Percentiles rank a stretch among this genome's conserved stretches.
Evolutionary conservation across 2,113 vertebrate genomes (phyloP).

Genomic region (Uropsilus gracilis): DNA sequence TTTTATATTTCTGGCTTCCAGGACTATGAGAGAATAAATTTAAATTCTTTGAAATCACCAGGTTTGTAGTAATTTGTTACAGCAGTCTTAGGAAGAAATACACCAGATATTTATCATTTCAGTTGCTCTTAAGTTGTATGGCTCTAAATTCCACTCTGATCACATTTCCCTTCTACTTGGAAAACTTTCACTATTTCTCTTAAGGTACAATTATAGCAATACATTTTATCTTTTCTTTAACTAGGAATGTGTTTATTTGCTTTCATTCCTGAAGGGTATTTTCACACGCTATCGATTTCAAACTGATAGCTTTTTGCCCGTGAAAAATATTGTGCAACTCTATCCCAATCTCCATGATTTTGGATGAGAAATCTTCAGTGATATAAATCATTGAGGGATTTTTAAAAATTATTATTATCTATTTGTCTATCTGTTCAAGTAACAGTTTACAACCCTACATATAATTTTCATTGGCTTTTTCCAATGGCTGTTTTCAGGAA

Average conservation of each 20-base stretch:
- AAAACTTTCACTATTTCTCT: not conserved
- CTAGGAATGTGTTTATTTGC: not conserved
- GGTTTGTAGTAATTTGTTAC: not conserved
- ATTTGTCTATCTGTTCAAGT: too few species aligned
- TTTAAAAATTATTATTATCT: too few species aligned
- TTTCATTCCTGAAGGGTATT: not conserved
- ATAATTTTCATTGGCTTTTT: not conserved
- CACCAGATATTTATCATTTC: not conserved
- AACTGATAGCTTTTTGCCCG: not conserved
- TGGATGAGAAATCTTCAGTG: not conserved
- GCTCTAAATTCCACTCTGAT: not conserved
- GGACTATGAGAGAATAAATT: too few species aligned
- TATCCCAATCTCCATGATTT: not conserved
- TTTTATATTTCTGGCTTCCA: too few species aligned
- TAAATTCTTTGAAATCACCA: not conserved
- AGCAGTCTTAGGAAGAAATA: not conserved
- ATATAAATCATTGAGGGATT: not conserved
- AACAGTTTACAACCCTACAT: too few species aligned
- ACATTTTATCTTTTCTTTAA: not conserved
- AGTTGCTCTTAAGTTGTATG: not conserved
- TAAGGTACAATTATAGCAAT: not conserved
- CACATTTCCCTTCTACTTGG: not conserved
- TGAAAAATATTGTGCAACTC: not conserved
- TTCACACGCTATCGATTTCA: not conserved
- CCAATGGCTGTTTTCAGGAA: not conserved